phyloP scores from a whole-genome alignment of 2,888 invertebrate genomes.

The Eupithecia centaureata region DNA sequence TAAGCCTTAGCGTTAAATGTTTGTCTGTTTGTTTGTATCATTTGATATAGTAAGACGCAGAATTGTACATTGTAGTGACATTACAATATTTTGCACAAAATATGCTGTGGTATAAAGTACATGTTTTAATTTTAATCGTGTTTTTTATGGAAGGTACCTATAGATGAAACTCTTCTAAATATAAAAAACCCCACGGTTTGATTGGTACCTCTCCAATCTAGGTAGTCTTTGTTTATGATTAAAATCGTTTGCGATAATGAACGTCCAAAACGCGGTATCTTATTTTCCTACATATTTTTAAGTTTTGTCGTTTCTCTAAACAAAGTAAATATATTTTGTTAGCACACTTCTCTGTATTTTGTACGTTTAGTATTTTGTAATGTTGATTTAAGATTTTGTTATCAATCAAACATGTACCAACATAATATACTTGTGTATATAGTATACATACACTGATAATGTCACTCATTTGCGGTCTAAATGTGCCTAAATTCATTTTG shows the following conservation, averaged over 20 bases:
- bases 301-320: conserved; percentile 1
- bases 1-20: conserved; percentile 7
- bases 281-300: background rate
- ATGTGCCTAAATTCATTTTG: conserved; percentile 51
- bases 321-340: background rate
- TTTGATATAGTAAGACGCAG: background rate
- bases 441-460: conserved; percentile 17
- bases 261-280: background rate
- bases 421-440: conserved; percentile 7
- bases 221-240: background rate
- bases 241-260: background rate
- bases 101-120: background rate
- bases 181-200: background rate
- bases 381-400: conserved; percentile 10
- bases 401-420: no score
- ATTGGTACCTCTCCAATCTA: background rate
- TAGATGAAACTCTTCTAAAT: background rate
- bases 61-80: background rate
- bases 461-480: conserved; percentile 47
- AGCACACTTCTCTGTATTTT: background rate
- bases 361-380: conserved; percentile 1
- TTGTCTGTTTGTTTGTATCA: background rate
- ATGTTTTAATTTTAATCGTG: background rate
- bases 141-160: background rate
- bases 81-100: background rate